phyloP scores from a whole-genome alignment of 2,888 invertebrate species.

The Yponomeuta sedellus region DNA sequence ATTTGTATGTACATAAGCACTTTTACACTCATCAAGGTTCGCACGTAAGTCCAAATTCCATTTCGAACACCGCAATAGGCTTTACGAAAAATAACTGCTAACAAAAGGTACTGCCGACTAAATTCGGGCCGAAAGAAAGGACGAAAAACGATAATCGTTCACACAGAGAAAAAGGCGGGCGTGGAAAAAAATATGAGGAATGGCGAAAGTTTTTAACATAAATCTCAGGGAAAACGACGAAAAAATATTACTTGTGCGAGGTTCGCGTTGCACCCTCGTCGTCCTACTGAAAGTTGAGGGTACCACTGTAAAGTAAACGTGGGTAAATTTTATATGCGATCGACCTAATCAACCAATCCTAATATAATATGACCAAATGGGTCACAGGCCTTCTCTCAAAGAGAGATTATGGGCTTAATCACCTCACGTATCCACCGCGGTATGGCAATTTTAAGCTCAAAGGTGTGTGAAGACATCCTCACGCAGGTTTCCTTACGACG shows the following conservation, averaged over 20 bases:
- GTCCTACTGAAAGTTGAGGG: background rate
- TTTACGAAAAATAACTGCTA: background rate
- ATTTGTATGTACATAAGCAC: too few relatives aligned
- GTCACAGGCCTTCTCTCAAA: too few relatives aligned
- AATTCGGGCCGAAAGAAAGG: constrained; percentile 33
- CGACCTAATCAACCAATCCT: too few relatives aligned
- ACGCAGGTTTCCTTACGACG: too few relatives aligned
- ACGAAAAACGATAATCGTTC: constrained; percentile 66
- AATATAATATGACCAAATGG: too few relatives aligned
- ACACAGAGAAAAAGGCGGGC: constrained; percentile 42
- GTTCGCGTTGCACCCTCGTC: constrained; percentile 25
- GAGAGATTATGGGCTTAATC: too few relatives aligned
- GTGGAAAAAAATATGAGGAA: constrained; percentile 59
- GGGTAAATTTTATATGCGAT: too few relatives aligned
- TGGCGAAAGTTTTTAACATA: constrained; percentile 70
- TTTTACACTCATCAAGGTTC: too few relatives aligned
- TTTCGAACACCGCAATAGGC: background rate
- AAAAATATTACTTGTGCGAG: constrained; percentile 61
- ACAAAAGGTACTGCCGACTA: background rate
- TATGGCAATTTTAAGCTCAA: too few relatives aligned
- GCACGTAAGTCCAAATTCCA: background rate
- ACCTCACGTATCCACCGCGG: too few relatives aligned
- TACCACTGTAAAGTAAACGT: background rate
- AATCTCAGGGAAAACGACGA: constrained; percentile 59
- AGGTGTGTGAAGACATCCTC: too few relatives aligned